These are phyloP conservation scores for Brachirus orientalis DNA, from an alignment of 2,113 vertebrate species.

Conservation along the genomic window DNA sequence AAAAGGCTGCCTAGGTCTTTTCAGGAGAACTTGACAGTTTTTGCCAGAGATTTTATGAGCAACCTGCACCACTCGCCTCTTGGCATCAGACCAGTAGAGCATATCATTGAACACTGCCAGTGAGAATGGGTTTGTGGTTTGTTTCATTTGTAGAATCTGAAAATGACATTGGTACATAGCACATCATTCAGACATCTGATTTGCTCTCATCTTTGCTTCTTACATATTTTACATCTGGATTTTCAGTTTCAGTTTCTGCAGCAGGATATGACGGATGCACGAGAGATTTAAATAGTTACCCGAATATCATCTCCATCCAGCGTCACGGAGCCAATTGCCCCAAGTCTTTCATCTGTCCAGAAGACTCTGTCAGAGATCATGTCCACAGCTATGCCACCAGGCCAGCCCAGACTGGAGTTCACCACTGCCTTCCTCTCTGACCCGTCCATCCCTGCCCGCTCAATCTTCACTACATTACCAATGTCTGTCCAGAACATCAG, in stretches of 20 bases:
- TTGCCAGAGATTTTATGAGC: slow-evolving; percentile 87
- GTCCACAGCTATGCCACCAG: slow-evolving; percentile 89
- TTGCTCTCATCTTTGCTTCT: too few species aligned
- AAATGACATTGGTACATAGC: background rate
- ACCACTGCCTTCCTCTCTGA: slow-evolving; percentile 80
- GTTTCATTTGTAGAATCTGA: slow-evolving; percentile 86
- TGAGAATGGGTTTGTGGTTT: slow-evolving; percentile 86
- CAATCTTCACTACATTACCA: slow-evolving; percentile 84
- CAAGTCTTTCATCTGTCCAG: slow-evolving; percentile 91
- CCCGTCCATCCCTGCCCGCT: slow-evolving; percentile 91
- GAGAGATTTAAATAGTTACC: too few species aligned
- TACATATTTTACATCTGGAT: too few species aligned
- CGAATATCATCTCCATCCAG: slow-evolving; percentile 84
- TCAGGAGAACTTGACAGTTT: slow-evolving; percentile 82
- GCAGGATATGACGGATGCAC: background rate
- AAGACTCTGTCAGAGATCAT: slow-evolving; percentile 83
- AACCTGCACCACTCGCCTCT: slow-evolving; percentile 82
- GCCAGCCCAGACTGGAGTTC: slow-evolving; percentile 85
- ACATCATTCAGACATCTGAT: background rate
- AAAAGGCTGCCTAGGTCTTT: slow-evolving; percentile 83
- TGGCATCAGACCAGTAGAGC: slow-evolving; percentile 90
- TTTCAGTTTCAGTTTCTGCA: background rate
- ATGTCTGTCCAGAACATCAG: slow-evolving; percentile 94
- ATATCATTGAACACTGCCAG: slow-evolving; percentile 86
- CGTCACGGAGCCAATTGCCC: slow-evolving; percentile 84